Conservation (phyloP, 2,113 vertebrate species). For the Rhea pennata region DNA sequence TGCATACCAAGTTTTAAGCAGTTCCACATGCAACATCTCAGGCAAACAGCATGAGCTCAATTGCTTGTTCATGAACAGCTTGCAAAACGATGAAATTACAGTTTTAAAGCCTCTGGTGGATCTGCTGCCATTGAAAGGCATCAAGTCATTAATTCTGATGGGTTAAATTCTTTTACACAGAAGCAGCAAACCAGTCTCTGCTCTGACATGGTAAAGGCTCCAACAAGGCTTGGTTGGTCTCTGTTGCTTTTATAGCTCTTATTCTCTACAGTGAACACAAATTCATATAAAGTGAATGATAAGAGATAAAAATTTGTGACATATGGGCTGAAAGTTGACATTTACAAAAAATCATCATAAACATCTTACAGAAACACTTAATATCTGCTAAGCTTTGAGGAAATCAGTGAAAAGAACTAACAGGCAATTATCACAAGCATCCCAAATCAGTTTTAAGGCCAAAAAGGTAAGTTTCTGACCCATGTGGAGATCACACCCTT, state of each 20-base stretch:
- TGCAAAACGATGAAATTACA: not conserved
- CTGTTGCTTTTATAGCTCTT: not conserved
- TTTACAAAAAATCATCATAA: slow-evolving; percentile 5
- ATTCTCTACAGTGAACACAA: not conserved
- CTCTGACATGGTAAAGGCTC: not conserved
- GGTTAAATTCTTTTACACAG: not conserved
- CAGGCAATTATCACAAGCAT: slow-evolving; percentile 37
- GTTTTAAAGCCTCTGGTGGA: not conserved
- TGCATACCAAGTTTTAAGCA: not conserved
- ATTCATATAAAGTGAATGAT: not conserved
- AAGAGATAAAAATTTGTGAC: not conserved
- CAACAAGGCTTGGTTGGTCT: not conserved
- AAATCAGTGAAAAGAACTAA: slow-evolving; percentile 7
- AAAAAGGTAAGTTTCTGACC: slow-evolving; percentile 39
- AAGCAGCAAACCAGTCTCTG: not conserved
- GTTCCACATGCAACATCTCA: not conserved
- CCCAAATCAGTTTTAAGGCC: slow-evolving; percentile 5
- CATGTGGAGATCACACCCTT: not conserved
- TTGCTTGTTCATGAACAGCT: not conserved
- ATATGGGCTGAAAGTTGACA: not conserved
- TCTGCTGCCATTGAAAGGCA: not conserved
- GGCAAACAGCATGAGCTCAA: not conserved
- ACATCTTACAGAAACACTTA: slow-evolving; percentile 21
- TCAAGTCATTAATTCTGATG: not conserved
- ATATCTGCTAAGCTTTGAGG: not conserved